Evolutionary conservation across 2,888 invertebrate genomes (phyloP), one percentile per base, ranked within the genome.

Genomic region (Drosophila austrosaltans): DNA sequence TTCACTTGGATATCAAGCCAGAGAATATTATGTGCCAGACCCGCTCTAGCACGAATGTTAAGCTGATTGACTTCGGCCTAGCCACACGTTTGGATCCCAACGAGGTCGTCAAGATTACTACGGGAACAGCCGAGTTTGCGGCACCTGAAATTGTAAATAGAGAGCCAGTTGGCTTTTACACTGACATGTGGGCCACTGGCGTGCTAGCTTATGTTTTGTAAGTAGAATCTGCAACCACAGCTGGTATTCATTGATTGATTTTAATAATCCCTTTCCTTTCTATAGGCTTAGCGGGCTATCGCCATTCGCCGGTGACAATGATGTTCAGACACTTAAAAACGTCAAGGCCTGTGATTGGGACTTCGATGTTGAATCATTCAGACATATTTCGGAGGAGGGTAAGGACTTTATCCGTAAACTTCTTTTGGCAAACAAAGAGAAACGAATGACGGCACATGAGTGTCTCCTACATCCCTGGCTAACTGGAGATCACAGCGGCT

Each of bases 1-100:
- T 99, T 66, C 99, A 99, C 91, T 94, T 99, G 58, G 97, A 98
- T 91, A 96, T 98, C 72, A 97, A 99, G 93, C 99, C 99, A 0
- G 99, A 99, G 93, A 99, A 99, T 92, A 98, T 99, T 75, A 99
- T 99, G 98, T 99, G 99, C 93, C 98, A 98, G 92, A 99, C 98
- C 0, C 96, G 97, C 77, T 96, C 95, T 75, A 97, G 98, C 88
- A 98, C 97, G 60, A 98, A 98, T 90, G 97, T 99, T 10, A 99
- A 99, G 94, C 94, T 99, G 53, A 99, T 99, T 86, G 99, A 99
- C 93, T 99, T 99, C 93, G 99, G 99, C n/a, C 93, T 99, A 72
- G 99, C 99, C 0, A 98, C 99, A 0, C 97, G 98, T 92, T 93
- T 99, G 75, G 98, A 99, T 93, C 99, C 99, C 1, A 98, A 98